A percentile compares a stretch with the other conserved stretches of the same genome.
These are phyloP conservation scores for Blastobasis adustella DNA, from an alignment of 2,888 invertebrate genomes.

Conservation along the genomic window DNA sequence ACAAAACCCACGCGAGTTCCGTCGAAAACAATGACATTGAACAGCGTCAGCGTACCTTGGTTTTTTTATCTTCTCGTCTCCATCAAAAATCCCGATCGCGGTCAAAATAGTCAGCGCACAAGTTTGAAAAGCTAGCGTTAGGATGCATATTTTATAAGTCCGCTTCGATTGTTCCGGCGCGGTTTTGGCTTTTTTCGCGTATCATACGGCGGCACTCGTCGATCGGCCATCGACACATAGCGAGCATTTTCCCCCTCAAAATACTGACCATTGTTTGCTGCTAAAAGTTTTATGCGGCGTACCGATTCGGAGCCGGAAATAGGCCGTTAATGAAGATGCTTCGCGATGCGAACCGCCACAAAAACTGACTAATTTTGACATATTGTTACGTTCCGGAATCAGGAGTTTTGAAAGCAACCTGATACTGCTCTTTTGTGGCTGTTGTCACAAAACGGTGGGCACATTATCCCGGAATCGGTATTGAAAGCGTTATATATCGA, in stretches of 20 bases:
- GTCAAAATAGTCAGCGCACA: constrained; percentile 62
- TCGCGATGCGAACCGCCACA: too few species aligned
- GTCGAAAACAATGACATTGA: background rate
- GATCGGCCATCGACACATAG: constrained; percentile 63
- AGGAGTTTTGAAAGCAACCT: background rate
- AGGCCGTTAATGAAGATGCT: too few species aligned
- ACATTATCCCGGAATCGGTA: constrained; percentile 26
- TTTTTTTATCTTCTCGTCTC: constrained; percentile 16
- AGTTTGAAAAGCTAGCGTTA: constrained; percentile 62
- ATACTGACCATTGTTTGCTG: constrained; percentile 51
- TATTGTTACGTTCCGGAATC: too few species aligned
- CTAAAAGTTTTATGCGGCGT: constrained; percentile 28
- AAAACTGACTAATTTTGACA: too few species aligned
- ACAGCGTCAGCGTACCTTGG: background rate
- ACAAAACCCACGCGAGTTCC: background rate
- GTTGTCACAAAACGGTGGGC: constrained; percentile 23
- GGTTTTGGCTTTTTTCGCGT: constrained; percentile 49
- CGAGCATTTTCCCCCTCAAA: constrained; percentile 43
- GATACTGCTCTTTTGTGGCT: background rate
- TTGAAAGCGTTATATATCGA: constrained; percentile 27
- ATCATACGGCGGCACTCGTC: constrained; percentile 51
- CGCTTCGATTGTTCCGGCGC: constrained; percentile 71
- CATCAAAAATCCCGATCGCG: constrained; percentile 62
- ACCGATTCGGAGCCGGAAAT: too few species aligned
- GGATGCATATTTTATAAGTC: constrained; percentile 72